These are phyloP conservation scores for Malurus elegans DNA, from an alignment of 2,113 vertebrate species.

Conservation along the genomic window DNA sequence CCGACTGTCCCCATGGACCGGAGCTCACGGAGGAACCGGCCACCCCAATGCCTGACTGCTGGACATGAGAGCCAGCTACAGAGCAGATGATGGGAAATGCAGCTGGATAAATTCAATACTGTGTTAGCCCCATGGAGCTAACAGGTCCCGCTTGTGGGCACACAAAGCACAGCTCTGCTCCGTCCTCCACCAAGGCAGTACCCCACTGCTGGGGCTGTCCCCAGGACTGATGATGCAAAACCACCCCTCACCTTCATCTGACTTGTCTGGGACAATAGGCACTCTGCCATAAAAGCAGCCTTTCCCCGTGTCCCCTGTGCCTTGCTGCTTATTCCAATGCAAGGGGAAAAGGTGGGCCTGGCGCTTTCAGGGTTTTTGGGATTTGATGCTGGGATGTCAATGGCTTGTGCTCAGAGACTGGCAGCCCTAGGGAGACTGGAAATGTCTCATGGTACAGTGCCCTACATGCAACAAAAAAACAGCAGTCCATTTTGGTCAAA, in stretches of 20 bases:
- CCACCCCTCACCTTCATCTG: not conserved
- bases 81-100: not conserved
- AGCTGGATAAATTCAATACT: not conserved
- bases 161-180: not conserved
- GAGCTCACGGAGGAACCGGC: not conserved
- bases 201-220: not conserved
- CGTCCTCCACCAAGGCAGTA: accelerated
- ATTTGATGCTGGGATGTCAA: not conserved
- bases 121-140: accelerated
- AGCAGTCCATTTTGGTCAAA: not conserved
- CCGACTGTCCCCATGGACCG: accelerated
- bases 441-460: accelerated
- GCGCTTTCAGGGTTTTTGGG: not conserved
- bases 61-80: not conserved
- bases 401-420: not conserved
- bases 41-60: not conserved
- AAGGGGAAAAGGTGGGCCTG: not conserved
- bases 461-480: not conserved
- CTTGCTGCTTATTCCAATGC: not conserved
- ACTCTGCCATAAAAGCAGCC: not conserved
- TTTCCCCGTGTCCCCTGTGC: accelerated
- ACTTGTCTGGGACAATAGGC: accelerated
- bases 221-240: not conserved
- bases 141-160: accelerated
- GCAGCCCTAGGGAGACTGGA: not conserved